Evolutionary conservation across 1,140 invertebrate species (phyloP).

Genomic region (Drosophila parabipectinata): DNA sequence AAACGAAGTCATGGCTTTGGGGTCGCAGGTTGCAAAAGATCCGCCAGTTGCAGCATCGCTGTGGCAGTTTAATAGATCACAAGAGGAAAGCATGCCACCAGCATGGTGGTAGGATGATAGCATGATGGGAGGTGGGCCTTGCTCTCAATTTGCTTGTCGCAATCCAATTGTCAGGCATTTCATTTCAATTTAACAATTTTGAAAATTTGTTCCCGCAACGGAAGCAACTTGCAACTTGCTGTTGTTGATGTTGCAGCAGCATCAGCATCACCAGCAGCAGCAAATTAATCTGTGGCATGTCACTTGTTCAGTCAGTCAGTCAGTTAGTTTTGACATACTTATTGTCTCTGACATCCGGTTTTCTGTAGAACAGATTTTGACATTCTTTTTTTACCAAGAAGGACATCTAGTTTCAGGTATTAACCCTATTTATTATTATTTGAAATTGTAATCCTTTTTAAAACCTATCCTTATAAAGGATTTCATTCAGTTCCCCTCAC

Average conservation of each 20-base stretch:
- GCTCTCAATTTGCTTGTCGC: constrained; percentile 60
- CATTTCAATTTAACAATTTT: constrained; percentile 80
- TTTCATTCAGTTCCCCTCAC: not conserved
- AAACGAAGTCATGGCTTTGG: constrained; percentile 48
- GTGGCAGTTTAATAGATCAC: constrained; percentile 64
- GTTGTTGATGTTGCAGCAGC: constrained; percentile 4
- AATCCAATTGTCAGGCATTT: constrained; percentile 80
- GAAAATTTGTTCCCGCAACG: constrained; percentile 55
- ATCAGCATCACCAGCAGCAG: constrained; percentile 3
- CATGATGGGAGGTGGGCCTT: constrained; percentile 7
- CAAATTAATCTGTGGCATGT: constrained; percentile 61
- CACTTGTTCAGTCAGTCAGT: constrained; percentile 22
- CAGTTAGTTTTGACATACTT: constrained; percentile 35
- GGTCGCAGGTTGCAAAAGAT: constrained; percentile 18
- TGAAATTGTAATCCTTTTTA: no score
- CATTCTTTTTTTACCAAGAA: no score
- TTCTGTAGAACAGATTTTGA: no score
- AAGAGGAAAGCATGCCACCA: constrained; percentile 8
- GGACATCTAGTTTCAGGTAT: no score
- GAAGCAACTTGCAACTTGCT: constrained; percentile 29
- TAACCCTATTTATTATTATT: no score
- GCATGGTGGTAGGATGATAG: not conserved
- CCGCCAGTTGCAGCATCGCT: constrained; percentile 16
- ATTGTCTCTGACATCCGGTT: constrained; percentile 37
- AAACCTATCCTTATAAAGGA: no score